Base-by-base conservation (phyloP, 2,888 invertebrate species). In the Nipponacmea schrenckii region DNA sequence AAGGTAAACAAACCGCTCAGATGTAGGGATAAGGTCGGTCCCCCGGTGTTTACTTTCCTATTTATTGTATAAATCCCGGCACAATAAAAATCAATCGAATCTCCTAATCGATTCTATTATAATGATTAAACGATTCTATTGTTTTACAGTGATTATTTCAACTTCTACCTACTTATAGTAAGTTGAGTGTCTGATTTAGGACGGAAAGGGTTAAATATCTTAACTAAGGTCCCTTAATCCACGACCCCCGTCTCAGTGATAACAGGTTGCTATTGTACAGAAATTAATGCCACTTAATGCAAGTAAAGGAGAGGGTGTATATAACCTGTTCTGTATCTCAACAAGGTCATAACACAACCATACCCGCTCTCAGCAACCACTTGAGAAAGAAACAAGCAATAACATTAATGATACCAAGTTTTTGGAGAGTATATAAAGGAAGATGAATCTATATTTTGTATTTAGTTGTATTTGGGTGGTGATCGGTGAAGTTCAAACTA, bases 281-380 rank as follows among this genome's bases (percentile, higher is more conserved):
- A 56, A 56, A 56, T 56, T 56, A 56, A 56, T 56, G 56, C 56
- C 56, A 56, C 56, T 56, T 56, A 56, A 56, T 56, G 56, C 56
- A 56, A 56, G 56, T 24, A 56, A 39, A 39, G 39, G 20, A 56
- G 12, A n/a, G 56, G 24, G 24, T 56, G 56, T 56, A 56, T 56
- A 24, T 56, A 56, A 56, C 56, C 20, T 24, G 20, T 24, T 12
- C 56, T 14, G 24, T 56, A 24, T 24, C 12, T 56, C 56, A 56
- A 56, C 56, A 56, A 24, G 56, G 20, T 24, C 20, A 24, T 24
- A 24, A 24, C 20, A 24, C 56, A 56, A 56, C 24, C 20, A 56
- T 56, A 56, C 56, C n/a, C 10, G 56, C 56, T 56, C n/a, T 39
- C 56, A 20, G 5, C 56, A 56, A 56, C 20, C 56, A 12, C 24